Conservation (phyloP, 2,797 vertebrate species). For the Spinus pinus region DNA sequence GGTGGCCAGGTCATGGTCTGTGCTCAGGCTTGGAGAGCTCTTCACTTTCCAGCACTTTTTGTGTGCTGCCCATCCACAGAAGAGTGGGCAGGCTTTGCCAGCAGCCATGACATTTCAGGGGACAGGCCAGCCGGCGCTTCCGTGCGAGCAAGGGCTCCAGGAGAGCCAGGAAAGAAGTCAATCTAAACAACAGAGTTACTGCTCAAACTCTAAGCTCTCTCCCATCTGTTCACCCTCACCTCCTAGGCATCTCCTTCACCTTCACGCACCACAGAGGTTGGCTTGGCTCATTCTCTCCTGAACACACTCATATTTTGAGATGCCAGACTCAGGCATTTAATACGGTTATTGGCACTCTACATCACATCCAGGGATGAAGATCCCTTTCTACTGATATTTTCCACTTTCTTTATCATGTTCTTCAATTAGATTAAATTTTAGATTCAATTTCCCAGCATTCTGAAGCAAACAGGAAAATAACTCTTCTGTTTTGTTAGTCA, state of each 20-base stretch:
- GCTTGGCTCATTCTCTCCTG: neutral
- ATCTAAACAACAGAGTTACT: neutral
- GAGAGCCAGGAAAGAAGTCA: neutral
- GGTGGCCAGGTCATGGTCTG: neutral
- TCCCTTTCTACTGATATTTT: neutral
- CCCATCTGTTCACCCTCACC: slow-evolving; percentile 50
- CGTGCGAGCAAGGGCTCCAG: neutral
- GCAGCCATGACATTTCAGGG: neutral
- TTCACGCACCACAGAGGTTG: slow-evolving; percentile 47
- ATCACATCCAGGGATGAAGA: neutral
- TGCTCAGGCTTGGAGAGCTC: neutral
- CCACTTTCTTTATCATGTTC: neutral
- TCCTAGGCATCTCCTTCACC: slow-evolving; percentile 52
- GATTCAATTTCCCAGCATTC: neutral
- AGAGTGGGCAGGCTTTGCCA: neutral
- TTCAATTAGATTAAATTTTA: neutral
- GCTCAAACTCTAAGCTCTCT: slow-evolving; percentile 6
- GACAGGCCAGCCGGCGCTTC: neutral
- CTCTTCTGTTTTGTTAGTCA: slow-evolving; percentile 50
- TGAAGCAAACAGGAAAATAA: slow-evolving; percentile 51
- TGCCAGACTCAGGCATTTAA: slow-evolving; percentile 38
- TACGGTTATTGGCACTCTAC: neutral
- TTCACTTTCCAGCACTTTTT: neutral
- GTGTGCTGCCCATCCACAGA: neutral
- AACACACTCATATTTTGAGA: neutral